Percentiles rank a stretch among this genome's conserved stretches.
Conservation (phyloP, 1,140 invertebrate species). For the Drosophila tropicalis region DNA sequence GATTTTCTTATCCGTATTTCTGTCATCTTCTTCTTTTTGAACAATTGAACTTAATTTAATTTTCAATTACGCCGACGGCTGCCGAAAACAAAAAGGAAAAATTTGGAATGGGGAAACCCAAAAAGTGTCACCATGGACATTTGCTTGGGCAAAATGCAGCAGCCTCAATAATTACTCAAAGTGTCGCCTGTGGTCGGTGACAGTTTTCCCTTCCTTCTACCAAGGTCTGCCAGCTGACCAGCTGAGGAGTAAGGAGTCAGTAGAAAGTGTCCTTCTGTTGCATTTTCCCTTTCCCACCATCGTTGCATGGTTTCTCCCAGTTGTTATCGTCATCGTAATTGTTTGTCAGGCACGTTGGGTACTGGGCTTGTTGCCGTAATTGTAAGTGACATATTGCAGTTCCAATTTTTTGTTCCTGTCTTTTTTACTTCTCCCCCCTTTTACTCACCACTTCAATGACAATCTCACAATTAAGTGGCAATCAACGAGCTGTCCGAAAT, state of each 20-base stretch:
- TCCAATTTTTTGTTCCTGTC: conserved; percentile 18
- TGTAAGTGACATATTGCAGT: conserved; percentile 70
- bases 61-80: conserved; percentile 73
- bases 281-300: conserved; percentile 18
- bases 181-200: conserved; percentile 67
- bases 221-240: not conserved
- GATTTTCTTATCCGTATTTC: conserved; percentile 25
- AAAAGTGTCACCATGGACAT: conserved; percentile 36
- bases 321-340: conserved; percentile 61
- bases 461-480: conserved; percentile 67
- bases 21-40: not conserved
- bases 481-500: conserved; percentile 40
- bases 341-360: conserved; percentile 73
- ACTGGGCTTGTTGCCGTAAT: conserved; percentile 56
- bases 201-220: conserved; percentile 22
- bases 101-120: not conserved
- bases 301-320: not conserved
- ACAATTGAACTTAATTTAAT: conserved; percentile 64
- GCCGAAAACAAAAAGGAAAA: conserved; percentile 40
- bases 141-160: conserved; percentile 63
- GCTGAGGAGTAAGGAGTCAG: no score
- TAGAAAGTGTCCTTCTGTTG: conserved; percentile 37
- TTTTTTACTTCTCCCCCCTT: not conserved
- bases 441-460: not conserved
- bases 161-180: conserved; percentile 80